phyloP scores from a whole-genome alignment of 2,888 invertebrate genomes.

The Vesta saturnalis region DNA sequence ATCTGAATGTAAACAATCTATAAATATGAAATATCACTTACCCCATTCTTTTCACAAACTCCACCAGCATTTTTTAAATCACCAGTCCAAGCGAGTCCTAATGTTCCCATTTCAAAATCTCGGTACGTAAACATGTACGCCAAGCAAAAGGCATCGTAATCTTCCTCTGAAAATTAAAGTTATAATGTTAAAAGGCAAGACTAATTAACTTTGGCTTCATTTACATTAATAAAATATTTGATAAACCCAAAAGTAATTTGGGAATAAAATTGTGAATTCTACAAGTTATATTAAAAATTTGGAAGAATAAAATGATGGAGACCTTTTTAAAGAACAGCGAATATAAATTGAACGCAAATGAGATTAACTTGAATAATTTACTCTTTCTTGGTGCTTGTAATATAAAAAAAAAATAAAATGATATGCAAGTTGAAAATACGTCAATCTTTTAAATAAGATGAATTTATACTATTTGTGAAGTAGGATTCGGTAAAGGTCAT shows the following conservation, averaged over 20 bases:
- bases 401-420: constrained; percentile 34
- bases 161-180: constrained; percentile 79
- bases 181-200: background rate
- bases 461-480: constrained; percentile 41
- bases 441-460: no score
- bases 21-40: no score
- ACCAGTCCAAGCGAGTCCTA: constrained; percentile 98
- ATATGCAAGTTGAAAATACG: no score
- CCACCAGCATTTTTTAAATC: constrained; percentile 97
- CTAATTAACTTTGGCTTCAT: background rate
- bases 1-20: background rate
- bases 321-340: constrained; percentile 17
- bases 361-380: constrained; percentile 32
- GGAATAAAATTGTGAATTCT: constrained; percentile 21
- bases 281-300: no score
- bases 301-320: no score
- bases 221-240: constrained; percentile 1
- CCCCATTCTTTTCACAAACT: constrained; percentile 97
- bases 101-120: constrained; percentile 94
- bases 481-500: constrained; percentile 43
- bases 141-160: constrained; percentile 97
- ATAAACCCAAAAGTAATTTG: constrained; percentile 21
- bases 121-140: constrained; percentile 99
- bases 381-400: constrained; percentile 26
- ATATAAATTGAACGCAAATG: constrained; percentile 36